Evolutionary conservation across 2,113 vertebrate genomes (phyloP), one percentile per base, ranked within the genome.

Genomic region (Myotis brandtii): DNA sequence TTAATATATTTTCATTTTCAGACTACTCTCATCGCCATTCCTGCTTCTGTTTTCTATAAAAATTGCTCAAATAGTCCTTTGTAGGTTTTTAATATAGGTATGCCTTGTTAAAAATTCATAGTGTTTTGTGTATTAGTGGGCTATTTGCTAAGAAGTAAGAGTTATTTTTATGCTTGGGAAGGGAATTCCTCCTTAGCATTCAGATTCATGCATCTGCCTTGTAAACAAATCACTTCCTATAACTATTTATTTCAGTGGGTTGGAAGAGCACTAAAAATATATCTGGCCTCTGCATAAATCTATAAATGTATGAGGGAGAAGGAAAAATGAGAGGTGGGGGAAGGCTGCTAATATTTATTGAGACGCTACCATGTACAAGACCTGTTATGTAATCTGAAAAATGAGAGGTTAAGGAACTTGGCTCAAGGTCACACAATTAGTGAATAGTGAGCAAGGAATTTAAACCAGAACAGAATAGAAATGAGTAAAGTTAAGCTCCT

Each of bases 171-270:
- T 79, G 59, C 30, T 54, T 96, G 91, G 21, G 86, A 97, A 96
- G 59, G 79, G 79, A 97, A 95, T 97, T 94, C 72, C 86, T 96
- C 17, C 94, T 90, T 75, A 91, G 9, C 75, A 82, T 86, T 97
- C 64, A 95, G 40, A 90, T 67, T 93, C 89, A 82, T 79, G 64
- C 54, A n/a, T 93, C 66, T 91, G 69, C 76, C 91, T 76, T 95
- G 83, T 96, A 96, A 96, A 96, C 62, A 95, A 66, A 82, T 86
- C 73, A 56, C 73, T 92, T 96, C 62, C 79, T 91, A 25, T 91
- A 90, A 25, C 54, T 83, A 80, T 94, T 96, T 95, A 94, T 88
- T 95, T 96, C 86, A 93, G 86, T 27, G 48, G 18, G 7, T 69
- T 86, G 79, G 50, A 92, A 93, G 43, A 56, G 82, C 14, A 67